phyloP scores from a whole-genome alignment of 2,888 invertebrate species.

The Sarcophaga variegata region DNA sequence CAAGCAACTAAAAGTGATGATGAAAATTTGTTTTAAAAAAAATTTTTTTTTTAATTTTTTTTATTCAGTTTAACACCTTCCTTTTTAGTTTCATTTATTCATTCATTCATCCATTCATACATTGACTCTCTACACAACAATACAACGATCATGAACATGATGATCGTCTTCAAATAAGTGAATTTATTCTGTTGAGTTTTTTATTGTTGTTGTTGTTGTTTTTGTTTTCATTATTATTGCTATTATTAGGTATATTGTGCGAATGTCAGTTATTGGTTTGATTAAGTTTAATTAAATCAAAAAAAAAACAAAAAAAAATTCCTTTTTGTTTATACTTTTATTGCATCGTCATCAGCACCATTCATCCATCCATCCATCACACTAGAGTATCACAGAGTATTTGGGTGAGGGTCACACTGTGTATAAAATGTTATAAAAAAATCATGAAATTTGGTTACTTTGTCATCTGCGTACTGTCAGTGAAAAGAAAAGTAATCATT shows the following conservation, averaged over 20 bases:
- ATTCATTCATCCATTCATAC: slow-evolving; percentile 8
- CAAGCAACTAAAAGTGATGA: slow-evolving; percentile 45
- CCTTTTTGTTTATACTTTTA: slow-evolving; percentile 14
- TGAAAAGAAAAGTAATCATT: neutral
- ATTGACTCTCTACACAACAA: slow-evolving; percentile 33
- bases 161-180: neutral
- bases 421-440: neutral
- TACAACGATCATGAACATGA: slow-evolving; percentile 5
- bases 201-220: neutral
- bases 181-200: neutral
- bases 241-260: slow-evolving; percentile 38
- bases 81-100: slow-evolving; percentile 42
- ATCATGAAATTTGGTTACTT: neutral
- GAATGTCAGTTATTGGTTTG: slow-evolving; percentile 66
- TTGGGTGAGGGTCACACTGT: slow-evolving; percentile 65
- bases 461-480: no score
- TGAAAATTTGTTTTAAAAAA: slow-evolving; percentile 72
- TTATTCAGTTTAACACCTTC: slow-evolving; percentile 55
- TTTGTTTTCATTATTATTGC: slow-evolving; percentile 4
- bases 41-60: slow-evolving; percentile 54
- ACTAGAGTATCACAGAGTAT: slow-evolving; percentile 20
- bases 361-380: neutral
- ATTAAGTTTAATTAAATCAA: slow-evolving; percentile 69
- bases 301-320: slow-evolving; percentile 9
- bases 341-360: slow-evolving; percentile 8